Base-by-base conservation (phyloP, 2,113 vertebrate genomes). In the Equus przewalskii region DNA sequence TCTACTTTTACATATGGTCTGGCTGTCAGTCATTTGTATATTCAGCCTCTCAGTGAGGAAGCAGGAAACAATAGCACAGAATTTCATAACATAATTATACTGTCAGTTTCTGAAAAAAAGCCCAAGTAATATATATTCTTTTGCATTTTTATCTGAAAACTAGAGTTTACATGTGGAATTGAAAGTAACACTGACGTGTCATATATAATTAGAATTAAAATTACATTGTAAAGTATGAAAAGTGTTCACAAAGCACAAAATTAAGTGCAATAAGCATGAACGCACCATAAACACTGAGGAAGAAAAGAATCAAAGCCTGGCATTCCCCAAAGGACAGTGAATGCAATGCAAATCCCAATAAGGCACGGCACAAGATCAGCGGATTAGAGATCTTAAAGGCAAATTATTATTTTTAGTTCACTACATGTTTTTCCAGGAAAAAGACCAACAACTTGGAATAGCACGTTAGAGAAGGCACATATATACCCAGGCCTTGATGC, bases 141-240 rank as follows among this genome's bases (percentile, higher is more conserved):
- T 76, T 78, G 6, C 22, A 92, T 36, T 86, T n/a, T 94, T 80
- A 56, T 44, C 60, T 33, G 5, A 24, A 91, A 79, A 86, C n/a
- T 46, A 33, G 24, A 91, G 9, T 62, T 95, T 67, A 75, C 41
- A 49, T 12, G 9, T 67, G 19, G 5, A 96, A 70, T 79, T 69
- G 3, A 93, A 87, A 82, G 44, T 33, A 87, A 69, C 6, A 79
- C 19, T 83, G 89, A n/a, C 19, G 51, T 51, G 22, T 65, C 49
- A 79, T 19, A 78, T 72, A 60, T 64, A 70, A 89, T 83, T 73
- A 92, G 21, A 76, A 89, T 72, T 73, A 81, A 81, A 96, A 70
- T 96, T 83, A 89, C 10, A 51, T 70, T 87, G 44, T 92, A 64
- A 86, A 95, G 10, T 82, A 60, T 22, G 78, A 91, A 76, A 96